Evolutionary conservation across 2,797 vertebrate genomes (phyloP).

Genomic region (Aplochiton taeniatus): DNA sequence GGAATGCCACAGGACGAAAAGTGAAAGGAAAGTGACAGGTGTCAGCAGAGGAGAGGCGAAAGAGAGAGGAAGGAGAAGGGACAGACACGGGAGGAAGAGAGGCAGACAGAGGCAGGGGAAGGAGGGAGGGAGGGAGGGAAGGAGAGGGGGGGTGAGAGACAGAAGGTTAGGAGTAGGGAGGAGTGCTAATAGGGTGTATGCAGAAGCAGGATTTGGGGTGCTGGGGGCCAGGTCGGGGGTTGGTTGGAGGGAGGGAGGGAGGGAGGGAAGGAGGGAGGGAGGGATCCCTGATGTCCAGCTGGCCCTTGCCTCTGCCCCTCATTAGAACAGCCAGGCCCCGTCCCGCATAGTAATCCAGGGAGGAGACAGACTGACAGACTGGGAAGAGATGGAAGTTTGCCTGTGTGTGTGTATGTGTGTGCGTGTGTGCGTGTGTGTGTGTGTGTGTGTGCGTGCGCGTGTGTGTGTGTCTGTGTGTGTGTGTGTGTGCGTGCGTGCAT

Average conservation of each 20-base stretch:
- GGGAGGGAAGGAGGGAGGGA: conserved; percentile 41
- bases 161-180: conserved; percentile 43
- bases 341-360: conserved; percentile 58
- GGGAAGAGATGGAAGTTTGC: conserved; percentile 3
- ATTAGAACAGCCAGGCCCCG: conserved; percentile 64
- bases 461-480: background rate
- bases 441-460: background rate
- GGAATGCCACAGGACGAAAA: conserved; percentile 2
- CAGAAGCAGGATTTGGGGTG: conserved; percentile 4
- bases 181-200: conserved; percentile 28
- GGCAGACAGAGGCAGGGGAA: background rate
- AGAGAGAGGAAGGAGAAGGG: conserved; percentile 16
- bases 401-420: conserved; percentile 5
- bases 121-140: conserved; percentile 48
- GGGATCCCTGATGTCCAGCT: conserved; percentile 68
- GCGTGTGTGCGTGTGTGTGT: background rate
- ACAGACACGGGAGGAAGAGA: conserved; percentile 20
- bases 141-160: conserved; percentile 31
- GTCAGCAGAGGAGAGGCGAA: conserved; percentile 11
- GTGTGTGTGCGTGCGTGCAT: background rate
- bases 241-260: conserved; percentile 6
- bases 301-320: conserved; percentile 60
- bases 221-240: conserved; percentile 28
- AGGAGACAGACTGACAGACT: background rate
- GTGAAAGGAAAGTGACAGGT: conserved; percentile 48